These are phyloP conservation scores for Chrysochloris asiatica DNA, from an alignment of 2,113 vertebrate species.

Conservation along the genomic window DNA sequence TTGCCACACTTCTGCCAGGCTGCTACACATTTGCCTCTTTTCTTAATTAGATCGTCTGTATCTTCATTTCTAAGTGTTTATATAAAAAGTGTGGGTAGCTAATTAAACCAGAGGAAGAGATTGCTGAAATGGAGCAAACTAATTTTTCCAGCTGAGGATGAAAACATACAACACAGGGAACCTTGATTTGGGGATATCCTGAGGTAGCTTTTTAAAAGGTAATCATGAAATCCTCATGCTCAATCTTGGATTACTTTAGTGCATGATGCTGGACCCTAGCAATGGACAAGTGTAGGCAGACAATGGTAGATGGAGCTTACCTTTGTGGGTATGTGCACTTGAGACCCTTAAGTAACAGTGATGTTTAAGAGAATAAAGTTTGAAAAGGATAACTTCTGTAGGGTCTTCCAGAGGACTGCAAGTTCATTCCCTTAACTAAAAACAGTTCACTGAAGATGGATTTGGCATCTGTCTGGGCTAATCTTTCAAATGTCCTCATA, in stretches of 20 bases:
- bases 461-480: not conserved
- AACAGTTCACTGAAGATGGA: not conserved
- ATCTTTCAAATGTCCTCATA: not conserved
- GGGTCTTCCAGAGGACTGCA: not conserved
- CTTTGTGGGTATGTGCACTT: not conserved
- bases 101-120: slow-evolving; percentile 19
- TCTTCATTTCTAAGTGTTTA: slow-evolving; percentile 40
- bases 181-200: too few species aligned
- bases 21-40: not conserved
- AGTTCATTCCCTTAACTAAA: too few species aligned
- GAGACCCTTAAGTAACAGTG: not conserved
- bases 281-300: not conserved
- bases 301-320: not conserved
- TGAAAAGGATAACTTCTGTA: not conserved
- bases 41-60: slow-evolving; percentile 9
- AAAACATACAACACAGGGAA: not conserved
- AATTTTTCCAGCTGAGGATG: not conserved
- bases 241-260: not conserved
- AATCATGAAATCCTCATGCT: not conserved
- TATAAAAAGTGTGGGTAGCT: not conserved
- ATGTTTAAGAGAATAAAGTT: not conserved
- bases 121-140: not conserved
- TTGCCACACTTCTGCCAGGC: not conserved
- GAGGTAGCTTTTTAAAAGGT: not conserved
- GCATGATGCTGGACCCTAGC: too few species aligned